These are phyloP conservation scores for Gallinago stenura DNA, from an alignment of 2,797 vertebrate species.

Conservation along the genomic window DNA sequence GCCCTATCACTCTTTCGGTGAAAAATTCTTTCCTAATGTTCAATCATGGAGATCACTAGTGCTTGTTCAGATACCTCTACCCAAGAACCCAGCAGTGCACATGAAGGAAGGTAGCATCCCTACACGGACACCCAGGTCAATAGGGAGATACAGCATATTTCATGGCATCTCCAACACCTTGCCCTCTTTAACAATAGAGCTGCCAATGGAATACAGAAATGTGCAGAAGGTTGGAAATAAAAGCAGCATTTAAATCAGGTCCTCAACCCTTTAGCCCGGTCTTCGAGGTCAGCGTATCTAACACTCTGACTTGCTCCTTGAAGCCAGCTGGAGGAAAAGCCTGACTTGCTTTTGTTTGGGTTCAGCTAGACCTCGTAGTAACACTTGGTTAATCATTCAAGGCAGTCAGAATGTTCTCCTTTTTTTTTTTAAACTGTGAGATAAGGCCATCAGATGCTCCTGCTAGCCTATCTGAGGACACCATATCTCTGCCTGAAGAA, in stretches of 20 bases:
- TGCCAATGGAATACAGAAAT: not conserved
- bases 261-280: not conserved
- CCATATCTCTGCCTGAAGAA: not conserved
- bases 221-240: not conserved
- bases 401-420: not conserved
- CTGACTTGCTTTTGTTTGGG: not conserved
- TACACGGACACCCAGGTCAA: not conserved
- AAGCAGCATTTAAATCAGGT: not conserved
- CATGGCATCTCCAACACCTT: not conserved
- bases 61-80: not conserved
- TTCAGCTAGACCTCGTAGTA: not conserved
- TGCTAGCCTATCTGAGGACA: not conserved
- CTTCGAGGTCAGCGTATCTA: not conserved
- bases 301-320: not conserved
- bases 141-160: not conserved
- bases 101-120: not conserved
- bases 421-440: not conserved
- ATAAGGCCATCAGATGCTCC: not conserved
- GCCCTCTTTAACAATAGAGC: not conserved
- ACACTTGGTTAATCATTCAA: not conserved
- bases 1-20: too few species aligned
- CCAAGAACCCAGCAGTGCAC: not conserved
- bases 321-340: not conserved
- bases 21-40: too few species aligned
- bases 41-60: not conserved